A percentile compares a stretch with the other conserved stretches of the same genome.
phyloP scores from a whole-genome alignment of 1,140 invertebrate species.

The Dendroctonus ponderosae region DNA sequence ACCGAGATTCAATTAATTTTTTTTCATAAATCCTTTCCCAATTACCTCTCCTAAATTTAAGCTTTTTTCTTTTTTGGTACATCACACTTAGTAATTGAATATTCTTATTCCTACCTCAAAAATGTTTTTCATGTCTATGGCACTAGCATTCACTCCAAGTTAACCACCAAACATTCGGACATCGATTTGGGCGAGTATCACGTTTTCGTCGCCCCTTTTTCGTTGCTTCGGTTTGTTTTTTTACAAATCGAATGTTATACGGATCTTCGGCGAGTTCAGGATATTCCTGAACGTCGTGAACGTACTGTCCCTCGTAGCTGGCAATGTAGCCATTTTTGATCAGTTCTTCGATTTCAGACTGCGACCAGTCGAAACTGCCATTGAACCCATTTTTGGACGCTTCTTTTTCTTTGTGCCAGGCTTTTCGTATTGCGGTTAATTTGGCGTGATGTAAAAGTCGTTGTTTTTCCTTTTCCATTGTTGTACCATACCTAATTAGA shows the following conservation, averaged over 20 bases:
- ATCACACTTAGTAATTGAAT: constrained; percentile 51
- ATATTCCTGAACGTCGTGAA: constrained; percentile 83
- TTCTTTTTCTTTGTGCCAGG: constrained; percentile 89
- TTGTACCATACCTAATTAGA: constrained; percentile 81
- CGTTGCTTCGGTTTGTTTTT: constrained; percentile 67
- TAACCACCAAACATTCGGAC: constrained; percentile 53
- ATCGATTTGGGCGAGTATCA: constrained; percentile 50
- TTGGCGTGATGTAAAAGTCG: constrained; percentile 86
- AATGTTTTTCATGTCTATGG: constrained; percentile 35
- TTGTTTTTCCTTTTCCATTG: constrained; percentile 81
- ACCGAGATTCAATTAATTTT: background rate
- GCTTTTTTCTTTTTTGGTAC: constrained; percentile 46
- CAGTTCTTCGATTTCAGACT: constrained; percentile 77
- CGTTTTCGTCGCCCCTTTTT: constrained; percentile 65
- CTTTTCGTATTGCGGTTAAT: constrained; percentile 78
- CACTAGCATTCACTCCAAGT: constrained; percentile 58
- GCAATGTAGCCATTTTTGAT: constrained; percentile 77
- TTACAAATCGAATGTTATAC: constrained; percentile 83
- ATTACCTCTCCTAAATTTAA: constrained; percentile 26
- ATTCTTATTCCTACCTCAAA: constrained; percentile 41
- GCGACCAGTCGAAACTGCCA: constrained; percentile 71
- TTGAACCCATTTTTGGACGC: constrained; percentile 73
- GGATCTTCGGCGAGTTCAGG: constrained; percentile 93
- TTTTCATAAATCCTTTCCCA: constrained; percentile 11
- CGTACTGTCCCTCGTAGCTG: constrained; percentile 87